Percentiles rank a stretch among this genome's conserved stretches.
phyloP scores from a whole-genome alignment of 2,888 invertebrate species.

The Sesia bembeciformis region DNA sequence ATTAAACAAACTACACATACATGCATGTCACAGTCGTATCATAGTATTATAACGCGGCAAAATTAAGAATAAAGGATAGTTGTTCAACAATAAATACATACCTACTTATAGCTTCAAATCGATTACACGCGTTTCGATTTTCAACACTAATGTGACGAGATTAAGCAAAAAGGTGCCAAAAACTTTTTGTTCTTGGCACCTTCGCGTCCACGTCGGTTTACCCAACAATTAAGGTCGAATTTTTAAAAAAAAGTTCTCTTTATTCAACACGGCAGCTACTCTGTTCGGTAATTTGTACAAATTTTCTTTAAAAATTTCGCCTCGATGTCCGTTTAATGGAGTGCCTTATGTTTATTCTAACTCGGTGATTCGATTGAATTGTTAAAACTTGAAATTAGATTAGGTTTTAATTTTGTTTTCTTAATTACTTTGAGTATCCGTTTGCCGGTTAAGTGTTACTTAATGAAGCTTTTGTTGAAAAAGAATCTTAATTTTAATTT shows the following conservation, averaged over 20 bases:
- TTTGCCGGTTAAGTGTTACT: neutral
- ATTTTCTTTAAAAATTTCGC: conserved; percentile 56
- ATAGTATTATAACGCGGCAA: too few species aligned
- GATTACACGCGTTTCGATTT: too few species aligned
- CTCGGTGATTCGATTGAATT: conserved; percentile 20
- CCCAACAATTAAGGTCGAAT: conserved; percentile 65
- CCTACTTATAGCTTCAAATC: too few species aligned
- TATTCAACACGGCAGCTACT: conserved; percentile 39
- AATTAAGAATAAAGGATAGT: too few species aligned
- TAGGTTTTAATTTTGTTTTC: conserved; percentile 33
- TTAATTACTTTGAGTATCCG: conserved; percentile 24
- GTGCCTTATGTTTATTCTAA: conserved; percentile 57
- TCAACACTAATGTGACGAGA: too few species aligned
- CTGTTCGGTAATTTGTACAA: conserved; percentile 63
- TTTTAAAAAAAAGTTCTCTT: conserved; percentile 45
- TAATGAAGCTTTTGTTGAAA: too few species aligned
- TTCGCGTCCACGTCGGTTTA: conserved; percentile 19
- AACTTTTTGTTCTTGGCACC: conserved; percentile 14
- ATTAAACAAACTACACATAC: too few species aligned
- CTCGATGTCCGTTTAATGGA: conserved; percentile 60
- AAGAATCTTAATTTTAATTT: too few species aligned
- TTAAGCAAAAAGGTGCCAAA: neutral
- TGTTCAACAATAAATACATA: too few species aligned
- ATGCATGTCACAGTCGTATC: too few species aligned
- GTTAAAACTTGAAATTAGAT: conserved; percentile 9